A percentile compares a stretch with the other conserved stretches of the same genome.
These are phyloP conservation scores for Tragelaphus eurycerus DNA, from an alignment of 2,797 vertebrate genomes.

Conservation along the genomic window DNA sequence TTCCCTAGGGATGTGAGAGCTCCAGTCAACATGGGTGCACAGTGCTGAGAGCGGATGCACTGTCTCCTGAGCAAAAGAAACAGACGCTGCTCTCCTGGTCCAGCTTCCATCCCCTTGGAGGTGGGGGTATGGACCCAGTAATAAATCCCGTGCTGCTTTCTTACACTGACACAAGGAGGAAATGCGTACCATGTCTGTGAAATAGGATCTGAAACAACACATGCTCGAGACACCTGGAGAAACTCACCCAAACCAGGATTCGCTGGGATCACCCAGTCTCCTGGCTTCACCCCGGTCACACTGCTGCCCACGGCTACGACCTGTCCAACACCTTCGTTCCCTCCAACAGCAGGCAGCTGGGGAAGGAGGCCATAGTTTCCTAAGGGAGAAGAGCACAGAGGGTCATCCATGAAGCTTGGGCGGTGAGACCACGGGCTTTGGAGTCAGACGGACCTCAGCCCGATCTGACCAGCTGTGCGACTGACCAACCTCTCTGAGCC, in stretches of 20 bases:
- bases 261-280: constrained; percentile 93
- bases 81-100: neutral
- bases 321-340: constrained; percentile 94
- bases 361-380: constrained; percentile 92
- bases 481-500: neutral
- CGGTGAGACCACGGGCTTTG: neutral
- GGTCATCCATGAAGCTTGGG: neutral
- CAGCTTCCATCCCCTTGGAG: neutral
- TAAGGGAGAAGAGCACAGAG: constrained; percentile 67
- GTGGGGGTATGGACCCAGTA: neutral
- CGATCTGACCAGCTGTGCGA: neutral
- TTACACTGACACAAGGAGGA: neutral
- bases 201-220: neutral
- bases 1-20: neutral
- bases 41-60: neutral
- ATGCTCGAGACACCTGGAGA: neutral
- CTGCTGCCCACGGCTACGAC: constrained; percentile 88
- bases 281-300: constrained; percentile 86
- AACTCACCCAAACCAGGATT: constrained; percentile 89
- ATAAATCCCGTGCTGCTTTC: neutral
- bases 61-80: neutral
- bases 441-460: neutral
- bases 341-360: constrained; percentile 92
- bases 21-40: neutral
- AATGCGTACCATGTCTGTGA: neutral